Evolutionary conservation across 2,888 invertebrate species (phyloP).

Genomic region (Emmelina monodactyla): DNA sequence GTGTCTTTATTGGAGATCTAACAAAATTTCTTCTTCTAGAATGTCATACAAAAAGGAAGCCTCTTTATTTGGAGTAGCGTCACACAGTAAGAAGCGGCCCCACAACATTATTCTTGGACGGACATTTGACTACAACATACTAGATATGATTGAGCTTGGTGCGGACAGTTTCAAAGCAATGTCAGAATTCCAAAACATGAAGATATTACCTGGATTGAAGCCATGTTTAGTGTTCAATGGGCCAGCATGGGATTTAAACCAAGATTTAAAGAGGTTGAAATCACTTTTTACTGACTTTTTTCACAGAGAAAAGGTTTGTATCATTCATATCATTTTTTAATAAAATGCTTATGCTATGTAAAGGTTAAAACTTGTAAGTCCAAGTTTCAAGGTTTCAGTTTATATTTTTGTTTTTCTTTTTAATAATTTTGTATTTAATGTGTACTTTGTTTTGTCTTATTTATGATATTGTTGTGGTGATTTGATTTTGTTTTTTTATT

Average conservation of each 20-base stretch:
- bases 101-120: conserved; percentile 90
- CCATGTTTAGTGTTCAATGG: conserved; percentile 94
- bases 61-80: conserved; percentile 88
- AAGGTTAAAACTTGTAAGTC: too few species aligned
- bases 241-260: conserved; percentile 84
- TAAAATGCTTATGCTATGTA: background rate
- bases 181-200: conserved; percentile 79
- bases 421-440: too few species aligned
- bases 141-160: conserved; percentile 97
- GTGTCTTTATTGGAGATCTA: background rate
- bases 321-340: background rate
- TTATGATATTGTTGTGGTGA: too few species aligned
- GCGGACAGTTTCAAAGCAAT: conserved; percentile 84
- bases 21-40: conserved; percentile 27
- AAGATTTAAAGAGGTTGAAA: conserved; percentile 83
- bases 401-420: too few species aligned
- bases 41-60: conserved; percentile 85
- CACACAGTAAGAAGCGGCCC: conserved; percentile 94
- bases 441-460: too few species aligned
- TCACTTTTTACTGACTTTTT: conserved; percentile 94
- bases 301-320: conserved; percentile 75
- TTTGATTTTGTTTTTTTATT: too few species aligned
- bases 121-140: conserved; percentile 85
- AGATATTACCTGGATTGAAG: conserved; percentile 83
- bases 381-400: too few species aligned